These are phyloP conservation scores for Hycleus phaleratus DNA, from an alignment of 1,140 invertebrate species.

Conservation along the genomic window DNA sequence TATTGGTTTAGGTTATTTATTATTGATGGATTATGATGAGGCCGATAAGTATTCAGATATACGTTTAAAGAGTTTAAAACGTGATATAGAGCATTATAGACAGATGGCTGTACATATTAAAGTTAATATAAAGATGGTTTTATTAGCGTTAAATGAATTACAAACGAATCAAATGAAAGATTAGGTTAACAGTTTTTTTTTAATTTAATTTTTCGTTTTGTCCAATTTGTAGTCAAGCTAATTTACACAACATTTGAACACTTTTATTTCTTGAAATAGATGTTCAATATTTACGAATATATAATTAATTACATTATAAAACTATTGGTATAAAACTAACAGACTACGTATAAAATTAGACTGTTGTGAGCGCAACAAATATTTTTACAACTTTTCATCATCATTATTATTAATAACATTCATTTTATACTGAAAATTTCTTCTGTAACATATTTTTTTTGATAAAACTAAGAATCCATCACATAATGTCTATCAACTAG, in stretches of 20 bases:
- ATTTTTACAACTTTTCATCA: constrained; percentile 14
- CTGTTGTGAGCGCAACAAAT: constrained; percentile 32
- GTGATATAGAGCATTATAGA: constrained; percentile 35
- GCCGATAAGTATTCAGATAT: constrained; percentile 37
- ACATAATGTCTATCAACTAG: constrained; percentile 9
- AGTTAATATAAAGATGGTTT: constrained; percentile 37
- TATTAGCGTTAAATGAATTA: constrained; percentile 37
- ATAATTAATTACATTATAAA: constrained; percentile 16
- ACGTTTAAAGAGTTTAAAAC: constrained; percentile 31
- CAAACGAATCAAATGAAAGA: constrained; percentile 13
- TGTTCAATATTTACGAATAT: constrained; percentile 12
- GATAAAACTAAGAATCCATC: constrained; percentile 7
- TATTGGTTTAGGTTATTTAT: constrained; percentile 32
- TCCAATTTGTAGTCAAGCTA: constrained; percentile 24
- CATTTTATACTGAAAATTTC: constrained; percentile 11
- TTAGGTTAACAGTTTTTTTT: constrained; percentile 23
- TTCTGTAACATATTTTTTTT: constrained; percentile 16
- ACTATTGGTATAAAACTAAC: constrained; percentile 30
- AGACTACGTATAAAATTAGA: constrained; percentile 35
- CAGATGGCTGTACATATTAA: constrained; percentile 36
- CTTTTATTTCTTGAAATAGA: constrained; percentile 1
- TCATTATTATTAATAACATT: no score
- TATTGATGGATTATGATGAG: constrained; percentile 36
- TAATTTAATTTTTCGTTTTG: constrained; percentile 20
- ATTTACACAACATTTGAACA: constrained; percentile 25